Conservation (phyloP, 2,113 vertebrate genomes). For the Aptenodytes forsteri region DNA sequence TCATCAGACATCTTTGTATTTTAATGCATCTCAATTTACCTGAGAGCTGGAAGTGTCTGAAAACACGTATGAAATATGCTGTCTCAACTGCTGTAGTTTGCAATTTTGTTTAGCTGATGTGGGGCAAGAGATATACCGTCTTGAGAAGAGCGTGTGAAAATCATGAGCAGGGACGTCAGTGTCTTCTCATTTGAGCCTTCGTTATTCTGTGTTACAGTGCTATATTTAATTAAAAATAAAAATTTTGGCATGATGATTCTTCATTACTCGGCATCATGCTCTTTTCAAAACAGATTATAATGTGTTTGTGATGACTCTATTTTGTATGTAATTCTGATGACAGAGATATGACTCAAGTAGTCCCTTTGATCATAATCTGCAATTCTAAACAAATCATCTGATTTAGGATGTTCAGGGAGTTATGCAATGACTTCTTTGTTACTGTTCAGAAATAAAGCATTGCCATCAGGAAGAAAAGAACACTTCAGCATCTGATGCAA, state of each 20-base stretch:
- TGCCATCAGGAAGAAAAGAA: background rate
- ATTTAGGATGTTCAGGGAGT: constrained; percentile 23
- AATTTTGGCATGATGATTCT: background rate
- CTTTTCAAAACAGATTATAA: background rate
- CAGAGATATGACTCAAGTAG: constrained; percentile 14
- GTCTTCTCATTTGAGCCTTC: background rate
- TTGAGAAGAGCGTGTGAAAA: background rate
- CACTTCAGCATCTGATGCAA: background rate
- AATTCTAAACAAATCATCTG: constrained; percentile 51
- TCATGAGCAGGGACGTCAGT: background rate
- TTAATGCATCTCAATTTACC: background rate
- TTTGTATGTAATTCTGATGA: background rate
- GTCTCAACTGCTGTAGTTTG: background rate
- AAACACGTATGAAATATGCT: accelerated
- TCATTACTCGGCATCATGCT: background rate
- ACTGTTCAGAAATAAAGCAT: background rate
- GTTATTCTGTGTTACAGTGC: background rate
- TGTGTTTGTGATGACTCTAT: background rate
- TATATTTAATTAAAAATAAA: constrained; percentile 6
- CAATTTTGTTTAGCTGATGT: background rate
- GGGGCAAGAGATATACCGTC: background rate
- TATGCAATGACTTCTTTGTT: background rate
- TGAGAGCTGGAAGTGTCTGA: background rate
- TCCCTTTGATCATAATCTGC: constrained; percentile 28
- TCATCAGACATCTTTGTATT: background rate